A percentile compares a stretch with the other conserved stretches of the same genome.
Conservation (phyloP, 2,113 vertebrate genomes). For the Podilymbus podiceps region DNA sequence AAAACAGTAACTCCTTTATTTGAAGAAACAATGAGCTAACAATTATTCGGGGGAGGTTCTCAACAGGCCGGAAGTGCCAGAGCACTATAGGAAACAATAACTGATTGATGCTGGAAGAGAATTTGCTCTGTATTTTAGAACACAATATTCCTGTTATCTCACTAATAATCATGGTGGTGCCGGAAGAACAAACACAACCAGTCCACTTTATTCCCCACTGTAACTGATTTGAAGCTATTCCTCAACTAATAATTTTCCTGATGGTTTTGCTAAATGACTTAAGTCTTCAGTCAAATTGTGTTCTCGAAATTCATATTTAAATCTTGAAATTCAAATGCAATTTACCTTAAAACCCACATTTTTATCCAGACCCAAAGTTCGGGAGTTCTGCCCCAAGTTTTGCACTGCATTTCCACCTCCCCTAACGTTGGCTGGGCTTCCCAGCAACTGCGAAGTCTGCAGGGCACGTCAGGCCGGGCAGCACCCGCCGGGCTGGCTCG, state of each 20-base stretch:
- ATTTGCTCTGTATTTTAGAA: not conserved
- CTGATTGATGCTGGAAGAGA: not conserved
- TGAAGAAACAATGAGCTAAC: not conserved
- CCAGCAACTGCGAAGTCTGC: rapidly evolving
- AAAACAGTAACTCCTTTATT: not conserved
- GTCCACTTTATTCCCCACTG: not conserved
- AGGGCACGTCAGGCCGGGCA: not conserved
- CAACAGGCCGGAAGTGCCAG: not conserved
- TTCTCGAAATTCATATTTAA: not conserved
- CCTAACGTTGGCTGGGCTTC: not conserved
- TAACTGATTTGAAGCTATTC: not conserved
- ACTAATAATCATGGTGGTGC: not conserved
- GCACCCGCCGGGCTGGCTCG: not conserved
- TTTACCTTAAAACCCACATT: not conserved
- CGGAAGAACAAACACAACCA: not conserved
- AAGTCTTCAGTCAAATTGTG: not conserved
- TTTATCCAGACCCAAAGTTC: not conserved
- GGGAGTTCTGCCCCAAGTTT: not conserved
- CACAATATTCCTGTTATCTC: not conserved
- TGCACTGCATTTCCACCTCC: not conserved
- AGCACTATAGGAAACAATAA: not conserved
- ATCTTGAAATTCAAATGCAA: not conserved
- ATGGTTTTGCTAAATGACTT: not conserved
- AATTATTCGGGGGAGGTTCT: not conserved
- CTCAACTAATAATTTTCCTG: not conserved